Percentiles rank a stretch among this genome's conserved stretches.
These are phyloP conservation scores for Dynastes hyllus DNA, from an alignment of 2,888 invertebrate genomes.

Conservation along the genomic window DNA sequence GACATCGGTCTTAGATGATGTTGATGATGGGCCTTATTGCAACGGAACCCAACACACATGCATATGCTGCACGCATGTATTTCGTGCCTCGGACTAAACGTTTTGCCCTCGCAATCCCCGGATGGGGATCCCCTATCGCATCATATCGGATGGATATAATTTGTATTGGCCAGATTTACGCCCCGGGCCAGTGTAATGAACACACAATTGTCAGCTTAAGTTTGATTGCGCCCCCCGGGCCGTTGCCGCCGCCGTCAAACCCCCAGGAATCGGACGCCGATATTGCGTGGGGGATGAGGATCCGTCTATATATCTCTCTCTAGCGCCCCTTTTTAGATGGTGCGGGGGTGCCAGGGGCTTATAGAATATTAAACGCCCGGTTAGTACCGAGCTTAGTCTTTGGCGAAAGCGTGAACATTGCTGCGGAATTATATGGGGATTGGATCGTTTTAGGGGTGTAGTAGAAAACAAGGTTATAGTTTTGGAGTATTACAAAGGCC, in stretches of 20 bases:
- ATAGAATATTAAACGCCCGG: slow-evolving; percentile 69
- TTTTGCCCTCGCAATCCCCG: background rate
- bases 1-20: slow-evolving; percentile 53
- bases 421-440: slow-evolving; percentile 23
- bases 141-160: slow-evolving; percentile 67
- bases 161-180: slow-evolving; percentile 73
- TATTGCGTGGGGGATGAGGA: slow-evolving; percentile 27
- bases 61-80: slow-evolving; percentile 6
- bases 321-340: too few species aligned
- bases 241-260: slow-evolving; percentile 36
- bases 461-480: background rate
- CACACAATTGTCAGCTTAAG: slow-evolving; percentile 69
- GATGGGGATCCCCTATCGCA: slow-evolving; percentile 20
- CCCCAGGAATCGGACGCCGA: slow-evolving; percentile 22
- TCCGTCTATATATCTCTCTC: slow-evolving; percentile 31
- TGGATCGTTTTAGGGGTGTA: background rate
- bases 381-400: slow-evolving; percentile 65
- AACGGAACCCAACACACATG: background rate
- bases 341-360: too few species aligned
- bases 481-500: too few species aligned
- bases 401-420: slow-evolving; percentile 60
- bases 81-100: slow-evolving; percentile 21
- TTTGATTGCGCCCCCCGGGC: slow-evolving; percentile 69
- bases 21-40: slow-evolving; percentile 61
- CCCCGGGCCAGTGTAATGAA: slow-evolving; percentile 65